A percentile compares a stretch with the other conserved stretches of the same genome.
Evolutionary conservation across 2,113 vertebrate genomes (phyloP).

Genomic region (Carassius carassius): DNA sequence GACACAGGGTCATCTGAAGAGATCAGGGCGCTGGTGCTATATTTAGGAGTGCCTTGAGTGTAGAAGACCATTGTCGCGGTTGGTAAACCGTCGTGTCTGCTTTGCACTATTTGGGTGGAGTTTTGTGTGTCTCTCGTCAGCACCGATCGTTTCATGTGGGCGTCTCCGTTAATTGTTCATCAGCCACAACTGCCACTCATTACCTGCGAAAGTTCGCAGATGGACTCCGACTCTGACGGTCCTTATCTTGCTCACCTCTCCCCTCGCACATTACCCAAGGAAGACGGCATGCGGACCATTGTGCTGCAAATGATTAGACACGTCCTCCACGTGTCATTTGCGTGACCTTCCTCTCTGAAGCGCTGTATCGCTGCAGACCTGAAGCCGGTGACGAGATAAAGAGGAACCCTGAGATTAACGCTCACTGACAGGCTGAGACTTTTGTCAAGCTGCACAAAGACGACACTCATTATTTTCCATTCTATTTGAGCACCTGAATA

Average conservation of each 20-base stretch:
- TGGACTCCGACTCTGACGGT: conserved; percentile 27
- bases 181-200: too few relatives aligned
- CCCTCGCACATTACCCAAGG: not conserved
- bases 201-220: not conserved
- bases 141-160: too few relatives aligned
- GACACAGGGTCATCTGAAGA: conserved; percentile 25
- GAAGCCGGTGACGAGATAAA: conserved; percentile 55
- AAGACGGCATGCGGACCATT: conserved; percentile 22
- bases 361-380: conserved; percentile 52
- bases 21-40: conserved; percentile 19
- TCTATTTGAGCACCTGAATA: conserved; percentile 60
- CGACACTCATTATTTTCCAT: conserved; percentile 46
- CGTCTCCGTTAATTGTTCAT: too few relatives aligned
- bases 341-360: conserved; percentile 46
- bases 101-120: too few relatives aligned
- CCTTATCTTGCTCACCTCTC: conserved; percentile 46
- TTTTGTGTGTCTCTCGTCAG: too few relatives aligned
- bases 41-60: conserved; percentile 36
- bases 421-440: conserved; percentile 61
- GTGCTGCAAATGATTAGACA: conserved; percentile 61
- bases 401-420: conserved; percentile 59
- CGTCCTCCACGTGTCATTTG: conserved; percentile 43
- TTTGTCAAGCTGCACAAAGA: conserved; percentile 55
- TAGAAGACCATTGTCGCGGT: not conserved
- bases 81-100: too few relatives aligned